phyloP scores from a whole-genome alignment of 2,797 vertebrate species.

The Lagodon rhomboides region DNA sequence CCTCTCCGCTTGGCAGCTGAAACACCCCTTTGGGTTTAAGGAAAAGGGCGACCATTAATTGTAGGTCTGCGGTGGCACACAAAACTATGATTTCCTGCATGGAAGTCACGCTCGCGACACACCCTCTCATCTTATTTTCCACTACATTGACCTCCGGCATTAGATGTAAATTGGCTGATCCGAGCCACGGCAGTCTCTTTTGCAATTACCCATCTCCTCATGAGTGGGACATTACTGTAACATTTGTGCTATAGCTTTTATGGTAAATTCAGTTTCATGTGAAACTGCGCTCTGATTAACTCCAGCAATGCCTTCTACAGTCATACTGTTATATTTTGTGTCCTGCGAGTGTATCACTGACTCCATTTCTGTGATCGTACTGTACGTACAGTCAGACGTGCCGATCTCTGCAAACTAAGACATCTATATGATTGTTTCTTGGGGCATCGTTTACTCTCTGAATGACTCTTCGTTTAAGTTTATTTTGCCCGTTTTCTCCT shows the following conservation, averaged over 20 bases:
- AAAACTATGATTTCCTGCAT: neutral
- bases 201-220: neutral
- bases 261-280: neutral
- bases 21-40: neutral
- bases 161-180: neutral
- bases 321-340: neutral
- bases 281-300: neutral
- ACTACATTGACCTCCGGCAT: neutral
- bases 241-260: neutral
- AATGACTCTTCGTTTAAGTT: constrained; percentile 2
- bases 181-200: neutral
- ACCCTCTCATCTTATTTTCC: constrained; percentile 3
- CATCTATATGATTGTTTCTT: neutral
- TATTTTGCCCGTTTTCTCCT: constrained; percentile 9
- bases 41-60: neutral
- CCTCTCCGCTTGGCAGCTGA: no score
- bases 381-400: constrained; percentile 1
- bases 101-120: neutral
- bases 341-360: neutral
- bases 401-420: constrained; percentile 4
- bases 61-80: neutral
- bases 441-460: neutral
- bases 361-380: neutral
- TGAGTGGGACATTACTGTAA: neutral
- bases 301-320: neutral